Percentiles rank a stretch among this genome's conserved stretches.
phyloP scores from a whole-genome alignment of 2,888 invertebrate genomes.

The Epistrophe eligans region DNA sequence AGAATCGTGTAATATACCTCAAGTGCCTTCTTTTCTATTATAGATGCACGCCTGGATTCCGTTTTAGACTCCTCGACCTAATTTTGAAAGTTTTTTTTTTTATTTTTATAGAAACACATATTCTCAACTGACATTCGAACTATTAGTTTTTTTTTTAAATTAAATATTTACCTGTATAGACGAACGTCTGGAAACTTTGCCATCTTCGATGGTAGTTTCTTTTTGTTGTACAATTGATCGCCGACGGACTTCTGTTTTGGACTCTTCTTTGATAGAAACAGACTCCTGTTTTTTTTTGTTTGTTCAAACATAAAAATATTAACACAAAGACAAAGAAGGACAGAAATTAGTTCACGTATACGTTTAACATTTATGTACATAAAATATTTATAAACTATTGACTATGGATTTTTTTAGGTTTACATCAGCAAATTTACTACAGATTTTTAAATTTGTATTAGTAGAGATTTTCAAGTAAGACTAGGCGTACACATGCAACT shows the following conservation, averaged over 20 bases:
- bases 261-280: constrained; percentile 80
- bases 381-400: not conserved
- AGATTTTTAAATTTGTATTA: not conserved
- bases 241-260: constrained; percentile 79
- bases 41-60: constrained; percentile 81
- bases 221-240: constrained; percentile 78
- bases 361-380: not conserved
- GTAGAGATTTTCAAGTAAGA: no score
- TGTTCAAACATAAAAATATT: constrained; percentile 15
- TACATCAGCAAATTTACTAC: not conserved
- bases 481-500: no score
- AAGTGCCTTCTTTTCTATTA: constrained; percentile 80
- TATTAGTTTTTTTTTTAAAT: not conserved
- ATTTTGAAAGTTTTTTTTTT: not conserved
- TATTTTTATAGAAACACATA: no score
- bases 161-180: constrained; percentile 80
- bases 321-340: constrained; percentile 14
- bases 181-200: constrained; percentile 80
- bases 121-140: no score
- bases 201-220: constrained; percentile 77
- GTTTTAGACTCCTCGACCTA: constrained; percentile 79
- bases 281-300: constrained; percentile 57
- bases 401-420: not conserved
- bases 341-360: not conserved
- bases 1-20: constrained; percentile 78